Percentiles rank a stretch among this genome's conserved stretches.
Conservation (phyloP, 2,113 vertebrate species). For the Ceratotherium simum region DNA sequence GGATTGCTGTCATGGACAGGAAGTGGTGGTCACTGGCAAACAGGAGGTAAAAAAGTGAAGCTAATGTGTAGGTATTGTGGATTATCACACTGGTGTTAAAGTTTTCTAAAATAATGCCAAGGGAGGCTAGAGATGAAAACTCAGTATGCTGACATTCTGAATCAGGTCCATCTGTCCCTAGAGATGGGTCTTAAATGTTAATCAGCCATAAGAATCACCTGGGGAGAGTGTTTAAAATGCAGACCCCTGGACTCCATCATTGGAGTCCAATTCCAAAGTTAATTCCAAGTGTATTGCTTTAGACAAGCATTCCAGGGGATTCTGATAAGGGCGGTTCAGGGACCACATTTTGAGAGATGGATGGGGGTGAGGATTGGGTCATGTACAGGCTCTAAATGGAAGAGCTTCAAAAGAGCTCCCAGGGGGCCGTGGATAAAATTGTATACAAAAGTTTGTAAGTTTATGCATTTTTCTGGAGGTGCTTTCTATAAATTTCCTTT, state of each 20-base stretch:
- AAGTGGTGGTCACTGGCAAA: neutral
- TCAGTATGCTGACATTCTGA: neutral
- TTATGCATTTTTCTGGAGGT: neutral
- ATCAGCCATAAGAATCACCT: neutral
- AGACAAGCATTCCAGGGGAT: neutral
- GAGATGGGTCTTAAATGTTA: neutral
- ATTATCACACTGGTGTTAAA: neutral
- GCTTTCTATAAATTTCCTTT: neutral
- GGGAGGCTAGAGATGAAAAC: neutral
- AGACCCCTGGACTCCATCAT: neutral
- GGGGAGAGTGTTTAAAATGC: neutral
- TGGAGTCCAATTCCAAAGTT: neutral
- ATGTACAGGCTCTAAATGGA: neutral
- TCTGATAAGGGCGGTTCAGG: neutral
- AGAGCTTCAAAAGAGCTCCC: neutral
- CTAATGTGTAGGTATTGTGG: neutral
- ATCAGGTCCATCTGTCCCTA: neutral
- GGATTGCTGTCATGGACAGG: neutral
- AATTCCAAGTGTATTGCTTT: neutral
- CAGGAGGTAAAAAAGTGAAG: neutral
- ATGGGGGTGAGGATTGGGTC: neutral
- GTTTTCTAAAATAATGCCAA: neutral
- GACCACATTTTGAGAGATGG: neutral
- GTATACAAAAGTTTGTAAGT: neutral
- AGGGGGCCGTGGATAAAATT: neutral